Base-by-base conservation (phyloP, 2,797 vertebrate genomes). In the Myoxocephalus aenaeus region DNA sequence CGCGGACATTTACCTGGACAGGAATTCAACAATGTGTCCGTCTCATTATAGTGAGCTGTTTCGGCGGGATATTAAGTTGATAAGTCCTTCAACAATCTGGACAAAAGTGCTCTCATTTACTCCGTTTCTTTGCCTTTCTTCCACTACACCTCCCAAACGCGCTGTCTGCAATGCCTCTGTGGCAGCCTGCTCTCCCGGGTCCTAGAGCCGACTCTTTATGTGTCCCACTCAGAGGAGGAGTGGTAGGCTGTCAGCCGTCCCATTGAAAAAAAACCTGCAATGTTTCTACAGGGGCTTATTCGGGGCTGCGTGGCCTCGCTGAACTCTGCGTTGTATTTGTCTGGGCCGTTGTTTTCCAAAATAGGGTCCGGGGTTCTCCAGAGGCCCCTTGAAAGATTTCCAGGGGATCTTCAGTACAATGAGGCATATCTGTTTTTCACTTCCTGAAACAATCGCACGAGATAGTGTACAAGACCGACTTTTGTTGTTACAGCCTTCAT, bases 51-150 rank as follows among this genome's bases (percentile, higher is more conserved):
- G 85, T 87, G 90, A 81, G 90, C 83, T 83, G 92, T 92, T 93
- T 94, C 93, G 91, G 88, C 82, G 91, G 83, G 81, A 83, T 91
- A 84, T 90, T 87, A 87, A 89, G 90, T 90, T 90, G 94, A 91
- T 91, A 90, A 92, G 92, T 95, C 94, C 95, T 93, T 93, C 81
- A 92, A 94, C 92, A 95, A 94, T 91, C 87, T 95, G 93, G 90
- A 90, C 92, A 94, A 90, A 93, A 94, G 92, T 93, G 93, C 90
- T 94, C 94, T 94, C 94, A 95, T 95, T 94, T 91, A 95, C 94
- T 95, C 94, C 90, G 94, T 94, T 93, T 94, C 93, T 94, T 93
- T 88, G 93, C 93, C 92, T 95, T 94, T 95, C 93, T 94, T 94
- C 93, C 93, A 94, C 94, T 94, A 92, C 94, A 92, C 94, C 95